Evolutionary conservation across 2,888 invertebrate species (phyloP).

Genomic region (Pandemis cinnamomeana): DNA sequence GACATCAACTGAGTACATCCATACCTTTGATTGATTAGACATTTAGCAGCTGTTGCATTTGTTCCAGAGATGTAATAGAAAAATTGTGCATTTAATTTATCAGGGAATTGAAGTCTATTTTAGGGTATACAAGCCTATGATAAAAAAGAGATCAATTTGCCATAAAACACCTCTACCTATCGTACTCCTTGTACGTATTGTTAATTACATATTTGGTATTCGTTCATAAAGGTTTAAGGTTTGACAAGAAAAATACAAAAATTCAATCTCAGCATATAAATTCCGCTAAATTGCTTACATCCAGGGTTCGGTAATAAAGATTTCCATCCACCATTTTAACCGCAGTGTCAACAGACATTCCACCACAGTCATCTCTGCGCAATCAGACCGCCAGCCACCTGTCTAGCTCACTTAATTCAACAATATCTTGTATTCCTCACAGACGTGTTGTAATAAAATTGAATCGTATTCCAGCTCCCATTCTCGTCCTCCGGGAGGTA

Average conservation of each 20-base stretch:
- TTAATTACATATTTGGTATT: no score
- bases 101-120: no score
- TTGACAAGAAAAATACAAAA: background rate
- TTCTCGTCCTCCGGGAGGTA: slow-evolving; percentile 22
- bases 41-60: background rate
- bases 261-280: background rate
- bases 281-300: background rate
- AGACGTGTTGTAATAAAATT: slow-evolving; percentile 32
- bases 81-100: no score
- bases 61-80: background rate
- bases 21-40: background rate
- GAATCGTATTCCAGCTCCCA: slow-evolving; percentile 22
- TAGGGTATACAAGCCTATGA: no score
- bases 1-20: background rate
- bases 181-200: no score
- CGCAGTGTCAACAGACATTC: slow-evolving; percentile 9
- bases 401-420: slow-evolving; percentile 15
- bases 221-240: background rate
- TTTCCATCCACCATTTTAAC: slow-evolving; percentile 2
- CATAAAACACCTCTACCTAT: no score
- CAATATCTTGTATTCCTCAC: slow-evolving; percentile 17
- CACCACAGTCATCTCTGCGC: background rate
- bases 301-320: background rate
- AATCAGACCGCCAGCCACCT: slow-evolving; percentile 14
- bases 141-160: no score